Evolutionary conservation across 2,888 invertebrate genomes (phyloP), one percentile per base, ranked within the genome.

Genomic region (Carterocephalus palaemon): DNA sequence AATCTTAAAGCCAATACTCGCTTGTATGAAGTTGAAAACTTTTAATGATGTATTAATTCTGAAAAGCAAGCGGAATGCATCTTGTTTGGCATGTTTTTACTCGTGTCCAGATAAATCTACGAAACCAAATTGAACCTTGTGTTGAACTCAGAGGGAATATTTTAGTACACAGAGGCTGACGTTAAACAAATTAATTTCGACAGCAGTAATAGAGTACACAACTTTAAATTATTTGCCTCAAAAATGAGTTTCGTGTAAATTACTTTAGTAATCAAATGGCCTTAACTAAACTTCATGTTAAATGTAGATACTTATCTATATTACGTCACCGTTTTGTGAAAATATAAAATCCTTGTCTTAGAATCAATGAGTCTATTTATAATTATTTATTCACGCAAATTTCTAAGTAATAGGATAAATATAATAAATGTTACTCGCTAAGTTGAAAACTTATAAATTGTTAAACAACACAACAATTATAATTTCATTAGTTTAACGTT

Each of bases 151-250:
- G 8, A 42, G 16, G 20, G 19, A 15, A 6, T 4, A 19, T 2
- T 26, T 26, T 42, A 5, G 19, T 15, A 29, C 6, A 19, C n/a
- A 19, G 5, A 6, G 6, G n/a, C 8, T 13, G 10, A 26, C 13
- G 20, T n/a, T 15, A 26, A 42, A 34, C 26, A 33, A 42, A 42
- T 42, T 26, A 42, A 42, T 42, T 37, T 42, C 20, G 19, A 42
- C 26, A 15, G 8, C 24, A 9, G 20, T 17, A 16, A 42, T 26
- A 26, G 33, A 42, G 42, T 20, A 34, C 33, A 42, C 33, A 34
- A 42, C 42, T 42, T 42, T 42, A 32, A 34, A 42, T 42, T 42
- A 42, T 42, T 42, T 34, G 26, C 19, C 9, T 42, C 20, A 34
- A 33, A 33, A 42, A 42, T 28, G 42, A 19, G 32, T 20, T 34